phyloP scores from a whole-genome alignment of 2,113 vertebrate species.

The Sinosuthora webbiana region DNA sequence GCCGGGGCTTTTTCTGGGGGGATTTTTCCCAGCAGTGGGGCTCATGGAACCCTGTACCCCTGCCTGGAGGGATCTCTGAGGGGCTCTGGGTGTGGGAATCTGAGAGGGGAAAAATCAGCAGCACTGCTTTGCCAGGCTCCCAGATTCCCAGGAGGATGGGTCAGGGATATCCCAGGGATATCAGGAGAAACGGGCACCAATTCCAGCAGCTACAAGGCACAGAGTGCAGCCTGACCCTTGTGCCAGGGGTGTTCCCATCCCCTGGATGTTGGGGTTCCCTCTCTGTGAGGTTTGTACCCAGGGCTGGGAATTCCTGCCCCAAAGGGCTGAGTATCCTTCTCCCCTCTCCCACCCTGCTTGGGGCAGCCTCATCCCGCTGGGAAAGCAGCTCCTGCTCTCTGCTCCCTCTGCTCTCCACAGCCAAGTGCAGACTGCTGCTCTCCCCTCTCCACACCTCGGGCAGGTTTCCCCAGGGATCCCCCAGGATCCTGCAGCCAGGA shows the following conservation, averaged over 20 bases:
- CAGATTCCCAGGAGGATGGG: neutral
- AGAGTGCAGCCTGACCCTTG: neutral
- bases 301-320: neutral
- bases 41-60: neutral
- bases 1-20: neutral
- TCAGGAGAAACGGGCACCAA: neutral
- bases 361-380: accelerated
- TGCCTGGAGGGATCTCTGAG: neutral
- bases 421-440: neutral
- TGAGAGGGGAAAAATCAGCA: neutral
- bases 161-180: neutral
- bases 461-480: neutral
- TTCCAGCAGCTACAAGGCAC: neutral
- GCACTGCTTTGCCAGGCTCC: neutral
- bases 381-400: neutral
- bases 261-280: neutral
- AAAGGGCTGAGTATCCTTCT: accelerated
- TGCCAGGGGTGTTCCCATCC: neutral
- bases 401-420: neutral
- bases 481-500: neutral
- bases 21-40: neutral
- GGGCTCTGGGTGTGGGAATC: neutral
- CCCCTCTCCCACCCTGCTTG: neutral
- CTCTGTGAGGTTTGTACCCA: neutral
- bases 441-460: neutral